A percentile compares a stretch with the other conserved stretches of the same genome.
Evolutionary conservation across 2,888 invertebrate species (phyloP).

Genomic region (Phorcus lineatus): DNA sequence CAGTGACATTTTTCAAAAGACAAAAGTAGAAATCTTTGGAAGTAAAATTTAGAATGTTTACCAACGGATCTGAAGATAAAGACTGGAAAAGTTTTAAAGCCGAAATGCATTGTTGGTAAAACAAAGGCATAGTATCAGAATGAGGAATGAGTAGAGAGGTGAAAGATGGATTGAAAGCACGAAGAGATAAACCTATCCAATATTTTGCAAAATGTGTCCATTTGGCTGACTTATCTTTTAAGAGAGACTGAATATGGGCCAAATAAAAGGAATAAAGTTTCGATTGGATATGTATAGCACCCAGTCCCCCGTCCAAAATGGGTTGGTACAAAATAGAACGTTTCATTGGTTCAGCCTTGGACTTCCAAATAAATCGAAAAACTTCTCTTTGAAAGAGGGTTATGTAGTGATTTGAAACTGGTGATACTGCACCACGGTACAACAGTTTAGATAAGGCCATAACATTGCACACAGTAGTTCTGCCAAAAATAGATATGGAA

Average conservation of each 20-base stretch:
- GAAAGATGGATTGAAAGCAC: conserved; percentile 15
- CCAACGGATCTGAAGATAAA: neutral
- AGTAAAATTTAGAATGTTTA: neutral
- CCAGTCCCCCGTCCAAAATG: conserved; percentile 31
- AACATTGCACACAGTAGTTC: conserved; percentile 30
- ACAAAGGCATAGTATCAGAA: conserved; percentile 30
- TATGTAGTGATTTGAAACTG: conserved; percentile 26
- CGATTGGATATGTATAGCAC: conserved; percentile 26
- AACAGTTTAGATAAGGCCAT: conserved; percentile 33
- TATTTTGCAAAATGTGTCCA: conserved; percentile 33
- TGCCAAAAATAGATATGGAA: conserved; percentile 33
- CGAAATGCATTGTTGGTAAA: conserved; percentile 26
- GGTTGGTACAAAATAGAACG: conserved; percentile 27
- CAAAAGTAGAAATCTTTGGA: neutral
- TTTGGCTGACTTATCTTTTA: conserved; percentile 24
- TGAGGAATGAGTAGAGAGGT: conserved; percentile 31
- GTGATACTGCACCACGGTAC: conserved; percentile 23
- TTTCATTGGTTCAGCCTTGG: conserved; percentile 21
- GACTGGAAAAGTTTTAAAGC: conserved; percentile 2
- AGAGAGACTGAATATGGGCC: conserved; percentile 30
- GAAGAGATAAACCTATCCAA: conserved; percentile 32
- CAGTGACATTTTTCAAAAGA: neutral
- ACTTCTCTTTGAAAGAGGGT: conserved; percentile 26
- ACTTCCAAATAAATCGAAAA: conserved; percentile 34
- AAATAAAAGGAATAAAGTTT: conserved; percentile 29